Evolutionary conservation across 1,140 invertebrate genomes (phyloP).

Genomic region (Lepidotrigona ventralis): DNA sequence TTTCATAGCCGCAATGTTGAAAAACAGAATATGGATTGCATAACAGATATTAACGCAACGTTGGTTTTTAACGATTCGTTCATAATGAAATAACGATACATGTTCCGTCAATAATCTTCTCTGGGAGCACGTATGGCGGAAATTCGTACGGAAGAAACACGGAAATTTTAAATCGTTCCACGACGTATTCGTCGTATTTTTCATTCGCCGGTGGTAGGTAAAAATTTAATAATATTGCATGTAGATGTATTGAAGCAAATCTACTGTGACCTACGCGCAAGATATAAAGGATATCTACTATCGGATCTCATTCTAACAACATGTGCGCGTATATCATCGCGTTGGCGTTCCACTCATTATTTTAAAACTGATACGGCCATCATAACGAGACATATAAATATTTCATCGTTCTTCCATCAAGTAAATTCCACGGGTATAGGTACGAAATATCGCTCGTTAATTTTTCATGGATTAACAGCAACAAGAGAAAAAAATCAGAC

Average conservation of each 20-base stretch:
- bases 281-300: neutral
- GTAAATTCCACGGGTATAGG: neutral
- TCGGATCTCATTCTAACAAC: constrained; percentile 1
- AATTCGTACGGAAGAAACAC: too few relatives aligned
- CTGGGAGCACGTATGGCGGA: too few relatives aligned
- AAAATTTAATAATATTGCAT: constrained; percentile 21
- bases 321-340: neutral
- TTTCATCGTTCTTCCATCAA: neutral
- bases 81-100: too few relatives aligned
- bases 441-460: neutral
- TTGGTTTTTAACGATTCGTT: too few relatives aligned
- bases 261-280: neutral
- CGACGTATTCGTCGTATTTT: neutral
- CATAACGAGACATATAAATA: neutral
- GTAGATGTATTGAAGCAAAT: neutral
- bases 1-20: too few relatives aligned
- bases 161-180: neutral
- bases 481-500: neutral
- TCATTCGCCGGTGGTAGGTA: neutral
- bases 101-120: too few relatives aligned
- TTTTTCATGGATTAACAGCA: neutral
- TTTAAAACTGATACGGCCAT: neutral
- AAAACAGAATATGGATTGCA: too few relatives aligned
- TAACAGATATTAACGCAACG: too few relatives aligned
- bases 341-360: neutral